Evolutionary conservation across 2,888 invertebrate genomes (phyloP).

Genomic region (Hypsopygia costalis): DNA sequence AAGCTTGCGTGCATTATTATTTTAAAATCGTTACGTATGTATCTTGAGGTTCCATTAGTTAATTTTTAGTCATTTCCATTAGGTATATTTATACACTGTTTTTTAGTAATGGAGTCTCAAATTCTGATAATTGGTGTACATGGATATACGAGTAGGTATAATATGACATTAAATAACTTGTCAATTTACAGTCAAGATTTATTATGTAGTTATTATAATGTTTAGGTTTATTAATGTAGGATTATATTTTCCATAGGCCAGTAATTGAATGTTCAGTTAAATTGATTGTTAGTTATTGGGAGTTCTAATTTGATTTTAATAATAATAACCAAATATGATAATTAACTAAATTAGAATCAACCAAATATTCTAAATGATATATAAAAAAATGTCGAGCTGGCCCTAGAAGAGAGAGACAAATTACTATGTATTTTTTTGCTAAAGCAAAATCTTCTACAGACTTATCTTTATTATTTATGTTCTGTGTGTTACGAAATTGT

Average conservation of each 20-base stretch:
- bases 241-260: too few relatives aligned
- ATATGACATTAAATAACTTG: too few relatives aligned
- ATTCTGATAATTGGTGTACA: neutral
- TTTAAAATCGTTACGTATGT: conserved; percentile 1
- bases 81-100: too few relatives aligned
- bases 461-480: neutral
- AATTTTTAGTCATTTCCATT: neutral
- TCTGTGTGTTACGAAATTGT: too few relatives aligned
- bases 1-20: conserved; percentile 38
- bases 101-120: neutral
- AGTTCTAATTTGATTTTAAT: too few relatives aligned
- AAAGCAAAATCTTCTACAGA: too few relatives aligned
- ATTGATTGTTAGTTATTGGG: too few relatives aligned
- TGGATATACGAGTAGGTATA: neutral
- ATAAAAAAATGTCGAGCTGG: conserved; percentile 2
- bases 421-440: neutral
- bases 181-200: too few relatives aligned
- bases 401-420: conserved; percentile 6
- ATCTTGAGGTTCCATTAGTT: too few relatives aligned
- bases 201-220: too few relatives aligned
- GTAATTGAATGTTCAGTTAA: too few relatives aligned
- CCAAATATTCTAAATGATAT: neutral
- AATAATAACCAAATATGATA: conserved; percentile 6
- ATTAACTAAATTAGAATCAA: conserved; percentile 3
- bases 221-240: too few relatives aligned